Evolutionary conservation across 1,140 invertebrate species (phyloP).

Genomic region (Diorhabda elongata): DNA sequence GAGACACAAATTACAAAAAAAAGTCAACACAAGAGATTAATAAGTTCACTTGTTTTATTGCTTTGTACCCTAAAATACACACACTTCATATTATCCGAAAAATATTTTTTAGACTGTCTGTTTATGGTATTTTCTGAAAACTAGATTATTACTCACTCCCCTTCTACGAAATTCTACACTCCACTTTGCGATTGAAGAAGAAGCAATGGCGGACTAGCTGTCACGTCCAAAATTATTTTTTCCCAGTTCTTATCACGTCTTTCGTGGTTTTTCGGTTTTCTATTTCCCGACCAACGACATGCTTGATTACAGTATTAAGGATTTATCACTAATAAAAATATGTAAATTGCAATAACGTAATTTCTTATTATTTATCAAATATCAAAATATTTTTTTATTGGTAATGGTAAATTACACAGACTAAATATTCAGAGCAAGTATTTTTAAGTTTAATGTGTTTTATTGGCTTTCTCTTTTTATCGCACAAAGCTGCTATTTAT

Average conservation of each 20-base stretch:
- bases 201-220: constrained; percentile 1
- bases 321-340: too few relatives aligned
- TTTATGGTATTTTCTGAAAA: constrained; percentile 18
- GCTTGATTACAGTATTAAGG: too few relatives aligned
- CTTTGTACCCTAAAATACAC: not conserved
- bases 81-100: constrained; percentile 18
- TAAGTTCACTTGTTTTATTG: not conserved
- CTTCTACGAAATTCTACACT: constrained; percentile 1
- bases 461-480: too few relatives aligned
- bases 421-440: not conserved
- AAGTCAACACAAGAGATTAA: constrained; percentile 4
- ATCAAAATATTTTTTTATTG: too few relatives aligned
- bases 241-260: not conserved
- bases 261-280: not conserved
- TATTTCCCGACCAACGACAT: not conserved
- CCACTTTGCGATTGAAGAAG: constrained; percentile 6
- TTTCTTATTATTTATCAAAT: too few relatives aligned
- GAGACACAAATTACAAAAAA: not conserved
- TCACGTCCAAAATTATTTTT: not conserved
- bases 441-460: too few relatives aligned
- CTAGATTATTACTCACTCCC: constrained; percentile 8
- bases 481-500: too few relatives aligned
- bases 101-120: constrained; percentile 22
- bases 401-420: not conserved
- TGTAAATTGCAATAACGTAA: too few relatives aligned